phyloP scores from a whole-genome alignment of 2,113 vertebrate genomes.

The Anas platyrhynchos region DNA sequence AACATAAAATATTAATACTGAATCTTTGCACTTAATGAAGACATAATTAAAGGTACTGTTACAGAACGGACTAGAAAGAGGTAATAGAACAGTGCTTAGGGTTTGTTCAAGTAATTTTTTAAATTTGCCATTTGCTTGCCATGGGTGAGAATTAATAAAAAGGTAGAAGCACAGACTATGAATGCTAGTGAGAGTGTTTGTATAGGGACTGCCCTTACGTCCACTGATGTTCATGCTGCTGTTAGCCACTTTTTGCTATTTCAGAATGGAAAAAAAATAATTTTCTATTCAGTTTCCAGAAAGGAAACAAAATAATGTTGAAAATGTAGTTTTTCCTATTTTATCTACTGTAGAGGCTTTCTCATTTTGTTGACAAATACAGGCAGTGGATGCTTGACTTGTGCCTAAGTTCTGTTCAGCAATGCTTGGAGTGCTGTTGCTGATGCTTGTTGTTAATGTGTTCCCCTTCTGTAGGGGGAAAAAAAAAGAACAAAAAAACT shows the following conservation, averaged over 20 bases:
- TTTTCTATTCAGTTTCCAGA: neutral
- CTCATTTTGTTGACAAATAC: neutral
- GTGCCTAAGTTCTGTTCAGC: neutral
- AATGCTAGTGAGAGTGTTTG: neutral
- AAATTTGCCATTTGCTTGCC: slow-evolving; percentile 1
- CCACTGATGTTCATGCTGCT: neutral
- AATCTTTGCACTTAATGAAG: neutral
- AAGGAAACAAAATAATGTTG: neutral
- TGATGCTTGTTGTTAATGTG: neutral
- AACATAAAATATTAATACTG: neutral
- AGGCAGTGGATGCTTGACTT: neutral
- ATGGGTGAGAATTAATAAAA: neutral
- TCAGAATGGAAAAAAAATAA: neutral
- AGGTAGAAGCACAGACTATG: neutral
- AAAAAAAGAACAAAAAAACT: neutral
- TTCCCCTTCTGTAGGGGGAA: neutral
- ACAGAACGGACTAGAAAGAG: neutral
- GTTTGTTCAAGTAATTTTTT: neutral
- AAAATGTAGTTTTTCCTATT: neutral
- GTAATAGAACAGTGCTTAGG: neutral
- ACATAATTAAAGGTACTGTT: neutral
- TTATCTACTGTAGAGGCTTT: neutral
- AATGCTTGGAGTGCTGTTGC: neutral
- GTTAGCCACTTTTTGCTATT: neutral
- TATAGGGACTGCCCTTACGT: neutral